These are phyloP conservation scores for Spizella passerina DNA, from an alignment of 2,797 vertebrate genomes.

Conservation along the genomic window DNA sequence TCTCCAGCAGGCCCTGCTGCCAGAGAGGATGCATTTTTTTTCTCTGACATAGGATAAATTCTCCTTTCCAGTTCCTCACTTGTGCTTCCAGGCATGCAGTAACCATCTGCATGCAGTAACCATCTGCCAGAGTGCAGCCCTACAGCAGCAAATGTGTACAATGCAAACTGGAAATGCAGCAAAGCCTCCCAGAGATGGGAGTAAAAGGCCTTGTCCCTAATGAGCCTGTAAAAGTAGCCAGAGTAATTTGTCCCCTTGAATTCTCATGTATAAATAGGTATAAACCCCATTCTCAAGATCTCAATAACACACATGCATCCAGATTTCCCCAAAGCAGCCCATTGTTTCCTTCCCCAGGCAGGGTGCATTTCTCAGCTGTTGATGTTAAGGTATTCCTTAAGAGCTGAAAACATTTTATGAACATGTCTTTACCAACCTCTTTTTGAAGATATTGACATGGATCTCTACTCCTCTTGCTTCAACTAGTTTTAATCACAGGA, in stretches of 20 bases:
- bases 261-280: neutral
- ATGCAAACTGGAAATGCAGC: neutral
- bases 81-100: neutral
- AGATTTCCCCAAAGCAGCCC: neutral
- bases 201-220: neutral
- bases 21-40: neutral
- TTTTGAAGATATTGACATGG: neutral
- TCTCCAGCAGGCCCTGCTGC: neutral
- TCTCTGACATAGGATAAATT: neutral
- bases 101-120: neutral
- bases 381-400: neutral
- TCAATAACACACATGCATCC: neutral
- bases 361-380: neutral
- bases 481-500: neutral
- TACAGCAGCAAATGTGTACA: neutral
- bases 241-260: neutral
- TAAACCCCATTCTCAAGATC: neutral
- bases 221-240: neutral
- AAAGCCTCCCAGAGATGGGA: neutral
- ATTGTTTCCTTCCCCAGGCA: neutral
- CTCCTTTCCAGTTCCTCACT: neutral
- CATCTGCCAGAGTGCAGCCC: neutral
- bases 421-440: neutral
- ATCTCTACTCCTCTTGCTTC: neutral
- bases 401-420: neutral